Evolutionary conservation across 2,113 vertebrate species (phyloP), one percentile per base, ranked within the genome.

Genomic region (Talpa occidentalis): DNA sequence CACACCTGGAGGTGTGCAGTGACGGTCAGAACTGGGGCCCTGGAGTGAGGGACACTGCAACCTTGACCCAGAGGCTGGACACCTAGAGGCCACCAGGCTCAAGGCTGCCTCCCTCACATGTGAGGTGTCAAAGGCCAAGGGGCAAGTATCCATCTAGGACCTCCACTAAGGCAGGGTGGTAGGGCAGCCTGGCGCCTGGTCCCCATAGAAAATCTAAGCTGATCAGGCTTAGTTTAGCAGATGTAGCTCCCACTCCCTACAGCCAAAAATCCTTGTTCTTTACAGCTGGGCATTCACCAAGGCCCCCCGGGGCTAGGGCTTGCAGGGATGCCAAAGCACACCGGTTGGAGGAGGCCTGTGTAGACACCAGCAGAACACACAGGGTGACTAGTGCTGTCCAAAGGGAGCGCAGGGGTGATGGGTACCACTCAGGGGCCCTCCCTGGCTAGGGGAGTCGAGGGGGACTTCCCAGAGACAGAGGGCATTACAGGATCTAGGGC

Each of bases 81-180:
- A 60, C 37, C 14, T 35, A 35, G 6, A 19, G 26, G 35, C 15
- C 40, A 12, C 60, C 30, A 19, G 60, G 10, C 42, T 66, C 56
- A 70, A 44, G 47, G 30, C 32, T 47, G 62, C 44, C 30, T 59
- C 47, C 60, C 24, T 30, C 42, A 21, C 24, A 32, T 22, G 14
- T 17, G 49, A 64, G 77, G 73, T 92, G 0, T 1, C 21, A 88
- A 59, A 91, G 90, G 72, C 92, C 67, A 3, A 1, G 17, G 32
- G 30, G 16, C 35, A 81, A 44, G 49, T 6, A 26, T 37, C 22
- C n/a, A 15, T 28, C 70, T 16, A 42, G 47, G 40, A 8, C 69
- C 11, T 28, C 32, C 0, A 0, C 19, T 52, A 69, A 69, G 59
- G 37, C 40, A 2, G 6, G 21, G 12, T 2, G 12, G 24, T 14